phyloP scores from a whole-genome alignment of 2,113 vertebrate species.

The Poeciliopsis occidentalis region DNA sequence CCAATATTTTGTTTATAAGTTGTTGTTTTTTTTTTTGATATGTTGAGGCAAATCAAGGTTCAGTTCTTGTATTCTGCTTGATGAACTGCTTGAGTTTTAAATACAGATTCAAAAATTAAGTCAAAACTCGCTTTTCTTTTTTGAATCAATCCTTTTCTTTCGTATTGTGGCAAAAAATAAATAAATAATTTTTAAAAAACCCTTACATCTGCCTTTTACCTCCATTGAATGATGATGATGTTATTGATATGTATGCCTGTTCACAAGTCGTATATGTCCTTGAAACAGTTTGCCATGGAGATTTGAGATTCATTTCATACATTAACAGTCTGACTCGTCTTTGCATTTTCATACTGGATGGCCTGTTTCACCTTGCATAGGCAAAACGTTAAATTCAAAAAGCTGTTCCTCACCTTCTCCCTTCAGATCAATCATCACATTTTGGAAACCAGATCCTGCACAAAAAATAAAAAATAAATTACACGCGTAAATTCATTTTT shows the following conservation, averaged over 20 bases:
- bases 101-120: too few relatives aligned
- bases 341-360: not conserved
- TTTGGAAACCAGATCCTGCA: not conserved
- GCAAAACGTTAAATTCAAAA: not conserved
- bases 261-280: not conserved
- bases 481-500: too few relatives aligned
- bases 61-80: not conserved
- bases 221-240: not conserved
- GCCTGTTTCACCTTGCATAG: not conserved
- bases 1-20: too few relatives aligned
- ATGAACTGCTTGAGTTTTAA: not conserved
- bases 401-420: not conserved
- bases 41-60: not conserved
- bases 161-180: not conserved
- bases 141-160: not conserved
- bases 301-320: not conserved
- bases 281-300: not conserved
- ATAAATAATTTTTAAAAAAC: not conserved
- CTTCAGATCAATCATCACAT: not conserved
- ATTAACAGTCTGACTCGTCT: not conserved
- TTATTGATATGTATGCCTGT: not conserved
- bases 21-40: not conserved
- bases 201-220: not conserved
- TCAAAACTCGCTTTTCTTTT: not conserved
- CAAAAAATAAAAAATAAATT: too few relatives aligned